A percentile compares a stretch with the other conserved stretches of the same genome.
These are phyloP conservation scores for Altica lythri DNA, from an alignment of 2,888 invertebrate genomes.

Conservation along the genomic window DNA sequence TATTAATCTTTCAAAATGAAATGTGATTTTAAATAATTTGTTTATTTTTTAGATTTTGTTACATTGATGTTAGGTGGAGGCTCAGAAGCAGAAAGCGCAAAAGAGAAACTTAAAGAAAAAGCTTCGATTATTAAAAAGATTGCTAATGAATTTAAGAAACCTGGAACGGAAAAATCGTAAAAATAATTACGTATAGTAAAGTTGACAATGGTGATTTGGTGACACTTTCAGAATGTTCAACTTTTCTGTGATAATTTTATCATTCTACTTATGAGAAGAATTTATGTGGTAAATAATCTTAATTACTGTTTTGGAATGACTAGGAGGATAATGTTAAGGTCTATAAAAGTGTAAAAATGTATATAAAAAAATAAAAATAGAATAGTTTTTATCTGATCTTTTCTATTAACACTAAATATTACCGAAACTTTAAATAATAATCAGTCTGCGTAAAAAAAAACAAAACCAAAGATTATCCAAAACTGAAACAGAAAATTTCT, in stretches of 20 bases:
- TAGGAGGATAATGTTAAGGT: background rate
- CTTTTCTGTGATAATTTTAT: slow-evolving; percentile 15
- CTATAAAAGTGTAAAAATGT: slow-evolving; percentile 8
- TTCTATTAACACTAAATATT: too few relatives aligned
- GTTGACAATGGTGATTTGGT: slow-evolving; percentile 16
- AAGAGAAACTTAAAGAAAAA: slow-evolving; percentile 59
- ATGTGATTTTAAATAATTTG: too few relatives aligned
- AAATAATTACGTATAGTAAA: background rate
- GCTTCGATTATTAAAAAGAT: slow-evolving; percentile 60
- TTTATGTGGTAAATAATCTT: background rate
- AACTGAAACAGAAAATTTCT: too few relatives aligned
- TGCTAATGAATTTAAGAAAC: slow-evolving; percentile 60
- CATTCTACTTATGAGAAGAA: background rate
- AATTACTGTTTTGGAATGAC: background rate
- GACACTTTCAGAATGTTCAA: slow-evolving; percentile 14
- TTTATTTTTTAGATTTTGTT: slow-evolving; percentile 65
- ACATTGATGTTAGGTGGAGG: slow-evolving; percentile 64
- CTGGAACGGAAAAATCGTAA: slow-evolving; percentile 29
- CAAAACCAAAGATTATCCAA: too few relatives aligned
- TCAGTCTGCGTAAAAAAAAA: too few relatives aligned
- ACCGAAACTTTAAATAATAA: too few relatives aligned
- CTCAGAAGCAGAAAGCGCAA: slow-evolving; percentile 59
- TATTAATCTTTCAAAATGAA: too few relatives aligned
- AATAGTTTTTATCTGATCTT: too few relatives aligned
- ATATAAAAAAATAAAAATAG: slow-evolving; percentile 2